Conservation (phyloP, 2,888 invertebrate species). For the Orchesella flavescens region DNA sequence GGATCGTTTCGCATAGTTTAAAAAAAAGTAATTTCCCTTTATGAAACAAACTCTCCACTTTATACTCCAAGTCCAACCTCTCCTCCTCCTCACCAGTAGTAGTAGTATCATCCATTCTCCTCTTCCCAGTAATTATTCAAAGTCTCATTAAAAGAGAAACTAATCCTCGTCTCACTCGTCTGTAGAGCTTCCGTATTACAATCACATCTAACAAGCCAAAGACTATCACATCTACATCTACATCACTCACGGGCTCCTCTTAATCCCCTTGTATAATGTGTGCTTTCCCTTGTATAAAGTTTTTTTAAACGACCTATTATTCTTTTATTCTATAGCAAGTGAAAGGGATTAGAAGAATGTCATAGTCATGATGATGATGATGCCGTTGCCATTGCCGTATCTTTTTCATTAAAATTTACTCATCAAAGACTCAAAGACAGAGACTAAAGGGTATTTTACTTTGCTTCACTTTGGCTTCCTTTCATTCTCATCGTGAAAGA, state of each 20-base stretch:
- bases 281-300: not conserved
- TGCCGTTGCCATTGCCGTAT: not conserved
- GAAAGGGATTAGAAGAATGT: constrained; percentile 44
- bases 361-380: not conserved
- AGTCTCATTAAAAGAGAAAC: constrained; percentile 39
- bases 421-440: constrained; percentile 40
- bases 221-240: too few species aligned
- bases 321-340: not conserved
- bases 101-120: not conserved
- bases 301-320: too few species aligned
- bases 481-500: not conserved
- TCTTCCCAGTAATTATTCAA: constrained; percentile 36
- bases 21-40: constrained; percentile 27
- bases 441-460: constrained; percentile 21
- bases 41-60: too few species aligned
- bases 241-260: too few species aligned
- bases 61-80: too few species aligned
- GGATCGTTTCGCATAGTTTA: constrained; percentile 18
- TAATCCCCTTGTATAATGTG: constrained; percentile 5
- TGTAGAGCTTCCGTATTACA: not conserved
- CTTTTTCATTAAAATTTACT: constrained; percentile 47
- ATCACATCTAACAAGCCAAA: not conserved
- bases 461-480: not conserved
- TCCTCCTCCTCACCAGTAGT: not conserved
- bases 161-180: constrained; percentile 18